phyloP scores from a whole-genome alignment of 92 coral and sea anemone genomes.

The Meandrina meandrites region DNA sequence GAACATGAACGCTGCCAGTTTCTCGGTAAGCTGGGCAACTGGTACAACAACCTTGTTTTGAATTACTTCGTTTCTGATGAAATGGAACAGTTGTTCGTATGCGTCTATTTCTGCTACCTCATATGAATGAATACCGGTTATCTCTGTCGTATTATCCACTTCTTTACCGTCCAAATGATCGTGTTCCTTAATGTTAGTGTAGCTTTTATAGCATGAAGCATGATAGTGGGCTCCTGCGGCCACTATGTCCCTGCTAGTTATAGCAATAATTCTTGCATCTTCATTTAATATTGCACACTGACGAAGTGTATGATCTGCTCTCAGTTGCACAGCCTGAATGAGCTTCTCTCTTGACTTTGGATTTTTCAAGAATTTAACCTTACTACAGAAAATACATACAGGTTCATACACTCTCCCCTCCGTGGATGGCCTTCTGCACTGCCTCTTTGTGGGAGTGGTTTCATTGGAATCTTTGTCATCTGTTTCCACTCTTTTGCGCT shows the following conservation, averaged over 20 bases:
- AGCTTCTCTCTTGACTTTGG: slow-evolving; percentile 52
- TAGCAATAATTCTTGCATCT: slow-evolving; percentile 20
- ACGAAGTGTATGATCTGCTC: slow-evolving; percentile 43
- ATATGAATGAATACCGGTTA: slow-evolving; percentile 30
- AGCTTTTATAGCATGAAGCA: slow-evolving; percentile 13
- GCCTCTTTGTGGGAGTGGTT: slow-evolving; percentile 28
- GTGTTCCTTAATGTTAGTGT: slow-evolving; percentile 11
- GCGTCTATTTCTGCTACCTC: slow-evolving; percentile 32
- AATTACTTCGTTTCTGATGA: slow-evolving; percentile 46
- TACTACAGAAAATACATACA: slow-evolving; percentile 49
- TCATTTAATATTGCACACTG: slow-evolving; percentile 12
- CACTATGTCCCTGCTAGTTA: slow-evolving; percentile 19
- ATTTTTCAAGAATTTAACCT: slow-evolving; percentile 38
- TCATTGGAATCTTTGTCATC: slow-evolving; percentile 17
- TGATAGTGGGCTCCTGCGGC: slow-evolving; percentile 38
- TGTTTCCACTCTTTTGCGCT: slow-evolving; percentile 11
- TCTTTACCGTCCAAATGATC: slow-evolving; percentile 25
- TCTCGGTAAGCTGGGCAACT: slow-evolving; percentile 42
- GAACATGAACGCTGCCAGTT: slow-evolving; percentile 44
- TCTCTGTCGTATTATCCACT: slow-evolving; percentile 7
- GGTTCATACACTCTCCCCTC: slow-evolving; percentile 37
- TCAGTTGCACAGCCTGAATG: slow-evolving; percentile 27
- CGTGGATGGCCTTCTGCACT: slow-evolving; percentile 20
- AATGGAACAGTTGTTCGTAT: slow-evolving; percentile 35
- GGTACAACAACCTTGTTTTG: slow-evolving; percentile 25